phyloP scores from a whole-genome alignment of 2,113 vertebrate genomes.

The Protobothrops flavoviridis region DNA sequence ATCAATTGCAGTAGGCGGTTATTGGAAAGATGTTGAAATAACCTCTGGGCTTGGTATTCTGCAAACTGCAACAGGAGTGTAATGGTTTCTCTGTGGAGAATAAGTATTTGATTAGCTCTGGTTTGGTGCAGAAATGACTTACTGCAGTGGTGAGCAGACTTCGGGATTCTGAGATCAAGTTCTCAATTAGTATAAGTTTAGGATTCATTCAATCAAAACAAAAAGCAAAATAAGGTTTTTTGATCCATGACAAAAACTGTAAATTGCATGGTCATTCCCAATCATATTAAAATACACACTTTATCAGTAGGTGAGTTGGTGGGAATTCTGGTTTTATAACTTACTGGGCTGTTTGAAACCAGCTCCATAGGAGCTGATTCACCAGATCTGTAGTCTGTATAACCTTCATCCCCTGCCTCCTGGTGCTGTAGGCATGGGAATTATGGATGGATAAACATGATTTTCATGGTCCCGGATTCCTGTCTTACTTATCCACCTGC shows the following conservation, averaged over 20 bases:
- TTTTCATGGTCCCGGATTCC: background rate
- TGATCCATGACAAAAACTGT: background rate
- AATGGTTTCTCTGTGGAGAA: slow-evolving; percentile 17
- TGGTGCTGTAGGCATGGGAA: background rate
- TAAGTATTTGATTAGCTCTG: background rate
- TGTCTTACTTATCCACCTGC: background rate
- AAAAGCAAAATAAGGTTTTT: background rate
- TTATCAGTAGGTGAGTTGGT: background rate
- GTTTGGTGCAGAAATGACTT: background rate
- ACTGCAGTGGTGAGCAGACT: background rate
- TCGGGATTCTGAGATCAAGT: background rate
- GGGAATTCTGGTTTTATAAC: background rate
- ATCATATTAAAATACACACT: background rate
- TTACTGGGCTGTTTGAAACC: slow-evolving; percentile 16
- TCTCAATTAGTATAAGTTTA: background rate
- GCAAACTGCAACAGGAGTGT: slow-evolving; percentile 6
- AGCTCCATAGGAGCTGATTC: slow-evolving; percentile 13
- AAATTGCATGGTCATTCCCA: too few relatives aligned
- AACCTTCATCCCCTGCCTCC: slow-evolving; percentile 15
- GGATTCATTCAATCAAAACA: background rate
- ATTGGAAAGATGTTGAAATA: background rate
- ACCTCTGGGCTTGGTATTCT: slow-evolving; percentile 14
- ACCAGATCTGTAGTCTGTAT: background rate
- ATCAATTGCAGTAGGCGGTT: background rate
- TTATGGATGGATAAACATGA: background rate